These are phyloP conservation scores for Agriopis aurantiaria DNA, from an alignment of 2,888 invertebrate species.

Conservation along the genomic window DNA sequence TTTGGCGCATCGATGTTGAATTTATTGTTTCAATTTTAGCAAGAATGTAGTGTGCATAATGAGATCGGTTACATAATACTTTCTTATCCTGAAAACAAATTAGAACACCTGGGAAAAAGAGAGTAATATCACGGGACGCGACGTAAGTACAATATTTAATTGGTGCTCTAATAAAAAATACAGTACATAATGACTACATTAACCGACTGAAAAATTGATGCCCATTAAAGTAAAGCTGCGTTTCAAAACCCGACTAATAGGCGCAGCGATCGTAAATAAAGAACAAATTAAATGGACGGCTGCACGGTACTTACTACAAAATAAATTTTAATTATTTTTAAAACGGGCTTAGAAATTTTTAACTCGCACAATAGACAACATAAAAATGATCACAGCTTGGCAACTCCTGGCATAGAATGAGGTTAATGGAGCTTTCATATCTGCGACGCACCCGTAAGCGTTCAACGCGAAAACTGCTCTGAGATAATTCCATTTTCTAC, in stretches of 20 bases:
- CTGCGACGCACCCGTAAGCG: no score
- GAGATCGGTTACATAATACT: no score
- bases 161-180: constrained; percentile 6
- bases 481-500: no score
- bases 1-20: no score
- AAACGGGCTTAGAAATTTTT: constrained; percentile 1
- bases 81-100: no score
- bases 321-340: neutral
- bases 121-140: no score
- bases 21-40: no score
- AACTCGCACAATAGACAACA: constrained; percentile 2
- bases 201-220: constrained; percentile 15
- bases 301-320: constrained; percentile 11
- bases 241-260: constrained; percentile 36
- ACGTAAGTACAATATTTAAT: neutral
- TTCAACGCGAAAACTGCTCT: no score
- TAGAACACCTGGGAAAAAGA: no score
- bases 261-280: constrained; percentile 57
- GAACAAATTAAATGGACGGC: constrained; percentile 62
- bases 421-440: no score
- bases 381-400: neutral
- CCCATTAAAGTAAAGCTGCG: constrained; percentile 26
- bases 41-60: no score
- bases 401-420: no score
- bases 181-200: constrained; percentile 6